These are phyloP conservation scores for Apodemia hepburni DNA, from an alignment of 2,888 invertebrate genomes.

Conservation along the genomic window DNA sequence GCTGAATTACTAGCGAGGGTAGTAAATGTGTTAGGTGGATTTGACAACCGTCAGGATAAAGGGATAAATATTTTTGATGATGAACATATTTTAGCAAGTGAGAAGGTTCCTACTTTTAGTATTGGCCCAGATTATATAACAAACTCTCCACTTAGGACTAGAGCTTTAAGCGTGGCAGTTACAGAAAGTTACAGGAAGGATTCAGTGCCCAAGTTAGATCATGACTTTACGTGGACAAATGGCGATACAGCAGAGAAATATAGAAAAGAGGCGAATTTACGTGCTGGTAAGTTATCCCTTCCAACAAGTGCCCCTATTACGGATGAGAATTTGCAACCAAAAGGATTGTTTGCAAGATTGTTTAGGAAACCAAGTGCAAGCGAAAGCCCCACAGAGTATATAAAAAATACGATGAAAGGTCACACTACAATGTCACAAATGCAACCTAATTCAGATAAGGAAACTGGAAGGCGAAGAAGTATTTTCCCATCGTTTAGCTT, in stretches of 20 bases:
- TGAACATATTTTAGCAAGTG: constrained; percentile 86
- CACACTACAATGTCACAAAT: constrained; percentile 49
- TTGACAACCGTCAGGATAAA: constrained; percentile 70
- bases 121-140: constrained; percentile 67
- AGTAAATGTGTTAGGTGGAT: constrained; percentile 86
- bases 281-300: constrained; percentile 65
- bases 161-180: constrained; percentile 83
- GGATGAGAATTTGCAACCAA: constrained; percentile 42
- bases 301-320: constrained; percentile 45
- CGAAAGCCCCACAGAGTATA: constrained; percentile 57
- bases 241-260: constrained; percentile 81
- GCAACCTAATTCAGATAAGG: constrained; percentile 44
- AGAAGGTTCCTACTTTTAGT: constrained; percentile 79
- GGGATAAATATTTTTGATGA: constrained; percentile 87
- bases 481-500: constrained; percentile 57
- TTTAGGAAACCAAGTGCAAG: constrained; percentile 53
- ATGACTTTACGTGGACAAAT: constrained; percentile 85
- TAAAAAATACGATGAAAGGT: constrained; percentile 59
- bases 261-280: constrained; percentile 70
- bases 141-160: constrained; percentile 65
- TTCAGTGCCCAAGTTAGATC: constrained; percentile 57
- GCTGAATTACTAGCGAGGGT: constrained; percentile 88
- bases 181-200: constrained; percentile 63
- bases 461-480: constrained; percentile 53
- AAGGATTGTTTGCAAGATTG: constrained; percentile 54